Evolutionary conservation across 2,113 vertebrate genomes (phyloP).

Genomic region (Pungitius pungitius): DNA sequence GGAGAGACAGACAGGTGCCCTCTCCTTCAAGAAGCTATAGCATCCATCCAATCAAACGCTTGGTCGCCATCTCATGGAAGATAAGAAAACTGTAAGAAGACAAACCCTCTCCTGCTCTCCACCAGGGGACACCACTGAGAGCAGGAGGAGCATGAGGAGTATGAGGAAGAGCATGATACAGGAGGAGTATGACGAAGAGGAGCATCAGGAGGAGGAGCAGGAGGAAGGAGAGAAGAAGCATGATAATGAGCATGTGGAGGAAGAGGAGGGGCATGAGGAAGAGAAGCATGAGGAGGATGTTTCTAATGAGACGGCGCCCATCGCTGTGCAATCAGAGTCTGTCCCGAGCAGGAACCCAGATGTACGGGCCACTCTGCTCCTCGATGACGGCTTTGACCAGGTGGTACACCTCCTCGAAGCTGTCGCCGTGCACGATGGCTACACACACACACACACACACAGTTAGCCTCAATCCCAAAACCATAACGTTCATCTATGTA

Average conservation of each 20-base stretch:
- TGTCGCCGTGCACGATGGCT: conserved; percentile 90
- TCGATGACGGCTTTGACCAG: conserved; percentile 88
- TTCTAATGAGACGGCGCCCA: not conserved
- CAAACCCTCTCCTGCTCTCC: not conserved
- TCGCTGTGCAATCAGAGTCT: conserved; percentile 80
- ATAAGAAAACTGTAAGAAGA: conserved; percentile 21
- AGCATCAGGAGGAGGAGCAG: not conserved
- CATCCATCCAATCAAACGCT: conserved; percentile 2
- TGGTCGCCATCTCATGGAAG: not conserved
- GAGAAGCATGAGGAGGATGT: not conserved
- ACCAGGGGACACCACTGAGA: not conserved
- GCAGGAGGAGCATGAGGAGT: not conserved
- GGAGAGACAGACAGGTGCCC: not conserved
- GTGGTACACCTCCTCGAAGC: conserved; percentile 91
- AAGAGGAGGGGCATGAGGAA: not conserved
- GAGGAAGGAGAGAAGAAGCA: not conserved
- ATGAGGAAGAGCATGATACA: too few species aligned
- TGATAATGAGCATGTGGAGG: not conserved
- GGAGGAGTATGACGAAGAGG: too few species aligned
- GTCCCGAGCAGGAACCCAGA: conserved; percentile 88
- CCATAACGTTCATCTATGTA: not conserved
- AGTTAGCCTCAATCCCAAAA: not conserved
- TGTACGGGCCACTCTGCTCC: conserved; percentile 92
- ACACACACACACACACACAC: conserved; percentile 11
- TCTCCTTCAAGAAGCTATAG: not conserved